These are phyloP conservation scores for Sphaerophoria taeniata DNA, from an alignment of 2,888 invertebrate species.

Conservation along the genomic window DNA sequence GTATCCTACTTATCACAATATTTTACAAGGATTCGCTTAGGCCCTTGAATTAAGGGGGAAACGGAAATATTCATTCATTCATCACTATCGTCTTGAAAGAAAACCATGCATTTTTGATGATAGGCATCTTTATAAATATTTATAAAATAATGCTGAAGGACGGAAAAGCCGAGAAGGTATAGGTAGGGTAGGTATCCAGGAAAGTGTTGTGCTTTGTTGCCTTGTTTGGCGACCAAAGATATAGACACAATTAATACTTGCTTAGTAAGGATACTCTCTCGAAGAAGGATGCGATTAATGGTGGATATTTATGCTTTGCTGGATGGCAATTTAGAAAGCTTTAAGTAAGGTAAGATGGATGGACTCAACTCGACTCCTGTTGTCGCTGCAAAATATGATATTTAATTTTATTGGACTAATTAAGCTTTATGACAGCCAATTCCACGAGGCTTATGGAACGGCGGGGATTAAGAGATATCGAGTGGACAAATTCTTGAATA, in stretches of 20 bases:
- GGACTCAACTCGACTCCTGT: slow-evolving; percentile 37
- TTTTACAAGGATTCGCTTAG: neutral
- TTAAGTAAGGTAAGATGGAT: slow-evolving; percentile 55
- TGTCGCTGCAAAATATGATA: slow-evolving; percentile 57
- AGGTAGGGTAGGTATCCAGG: neutral
- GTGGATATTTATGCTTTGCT: slow-evolving; percentile 44
- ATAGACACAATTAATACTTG: slow-evolving; percentile 65
- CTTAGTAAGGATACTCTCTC: slow-evolving; percentile 34
- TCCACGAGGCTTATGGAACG: slow-evolving; percentile 37
- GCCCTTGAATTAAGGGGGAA: slow-evolving; percentile 27
- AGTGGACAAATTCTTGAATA: slow-evolving; percentile 50
- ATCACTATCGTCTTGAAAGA: slow-evolving; percentile 45
- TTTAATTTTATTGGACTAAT: slow-evolving; percentile 68
- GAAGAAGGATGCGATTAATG: slow-evolving; percentile 44
- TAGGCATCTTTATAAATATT: slow-evolving; percentile 64
- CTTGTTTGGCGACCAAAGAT: slow-evolving; percentile 17
- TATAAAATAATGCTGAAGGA: slow-evolving; percentile 33
- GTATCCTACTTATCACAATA: slow-evolving; percentile 4
- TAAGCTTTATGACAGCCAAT: slow-evolving; percentile 62
- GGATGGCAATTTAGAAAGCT: slow-evolving; percentile 44
- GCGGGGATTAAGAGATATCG: slow-evolving; percentile 53
- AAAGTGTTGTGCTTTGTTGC: slow-evolving; percentile 11
- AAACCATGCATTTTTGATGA: slow-evolving; percentile 68
- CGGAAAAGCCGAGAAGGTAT: neutral
- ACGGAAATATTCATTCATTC: slow-evolving; percentile 64